Evolutionary conservation across 1,140 invertebrate genomes (phyloP), one percentile per base, ranked within the genome.

Genomic region (Temnothorax curvispinosus): DNA sequence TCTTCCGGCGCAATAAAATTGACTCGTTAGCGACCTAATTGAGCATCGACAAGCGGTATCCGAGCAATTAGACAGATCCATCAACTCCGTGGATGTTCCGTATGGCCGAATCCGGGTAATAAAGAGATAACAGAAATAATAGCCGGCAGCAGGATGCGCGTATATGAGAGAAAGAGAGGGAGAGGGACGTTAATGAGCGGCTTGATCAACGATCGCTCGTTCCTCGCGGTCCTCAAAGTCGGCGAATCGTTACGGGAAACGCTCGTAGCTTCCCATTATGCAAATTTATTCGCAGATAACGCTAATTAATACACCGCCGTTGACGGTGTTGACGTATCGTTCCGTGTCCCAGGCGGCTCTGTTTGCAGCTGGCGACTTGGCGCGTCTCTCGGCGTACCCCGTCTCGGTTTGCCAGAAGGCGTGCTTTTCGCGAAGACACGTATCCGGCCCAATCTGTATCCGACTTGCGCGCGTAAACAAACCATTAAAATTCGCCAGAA

Each of bases 41-140:
- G 80, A 47, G 58, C 32, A 85, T 87, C n/a, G 74, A 75, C 72
- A 44, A 21, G 18, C n/a, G 60, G 35, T 47, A 9, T 58, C 44
- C 54, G 50, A 56, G 56, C 35, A 90, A 89, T 89, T 89, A 90
- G 41, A 35, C 69, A 77, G 86, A 90, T 87, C 58, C 60, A 77
- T 90, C 80, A 27, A 58, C 54, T 32, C n/a, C n/a, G 2, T 64
- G 9, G 18, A 74, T 27, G 88, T 89, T 89, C 62, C 84, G 76
- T 81, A 67, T 56, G 87, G 71, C 72, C 67, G 80, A 86, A 41
- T 81, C 62, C 62, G 5, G 50, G 56, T 86, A 82, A 81, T 76
- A 86, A 76, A 88, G 84, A 89, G 78, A 89, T 89, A 74, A 52
- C n/a, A 35, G 62, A 18, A 88, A 88, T 89, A 89, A 89, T 89